Base-by-base conservation (phyloP, 1,140 invertebrate species). In the Ceratina japonica region DNA sequence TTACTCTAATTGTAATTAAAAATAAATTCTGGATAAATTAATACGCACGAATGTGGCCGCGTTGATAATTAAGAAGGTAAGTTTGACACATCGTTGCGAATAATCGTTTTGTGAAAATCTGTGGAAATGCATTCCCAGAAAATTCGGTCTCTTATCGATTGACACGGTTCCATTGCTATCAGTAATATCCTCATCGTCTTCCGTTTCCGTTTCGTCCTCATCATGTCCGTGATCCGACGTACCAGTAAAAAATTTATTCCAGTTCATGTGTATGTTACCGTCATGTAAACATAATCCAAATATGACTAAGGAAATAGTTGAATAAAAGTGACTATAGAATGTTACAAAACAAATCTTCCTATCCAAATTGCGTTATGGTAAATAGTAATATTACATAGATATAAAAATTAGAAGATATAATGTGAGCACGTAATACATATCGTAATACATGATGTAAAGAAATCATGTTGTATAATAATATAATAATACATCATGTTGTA, bases 141-240 rank as follows among this genome's bases (percentile, higher is more conserved):
- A 71, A 16, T 82, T 31, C 8, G 69, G 12, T 2, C 44, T 71
- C 37, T 86, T 89, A 31, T 86, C 83, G 12, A 74, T 74, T 0
- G 82, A 61, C 0, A 62, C 66, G 5, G 87, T 83, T 61, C 68
- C 82, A n/a, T 86, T 84, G 64, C 76, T 87, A 18, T 80, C 86
- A 3, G 85, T 85, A 12, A 81, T 49, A 2, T 82, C 75, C 5
- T 88, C 83, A 15, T 84, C 87, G 13, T 89, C 85, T 0, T 87
- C 87, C 31, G 87, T 84, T 49, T 89, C 86, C 10, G 83, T 83
- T 62, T 84, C 87, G 3, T 82, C 79, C 3, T 86, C 85, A 58
- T 86, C 85, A 58, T 77, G 82, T 7, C 8, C 8, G 10, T 65
- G 80, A 27, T 64, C 58, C 71, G 79, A 84, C 18, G 27, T 49